A percentile compares a stretch with the other conserved stretches of the same genome.
Conservation (phyloP, 2,113 vertebrate genomes). For the Mustela nigripes region DNA sequence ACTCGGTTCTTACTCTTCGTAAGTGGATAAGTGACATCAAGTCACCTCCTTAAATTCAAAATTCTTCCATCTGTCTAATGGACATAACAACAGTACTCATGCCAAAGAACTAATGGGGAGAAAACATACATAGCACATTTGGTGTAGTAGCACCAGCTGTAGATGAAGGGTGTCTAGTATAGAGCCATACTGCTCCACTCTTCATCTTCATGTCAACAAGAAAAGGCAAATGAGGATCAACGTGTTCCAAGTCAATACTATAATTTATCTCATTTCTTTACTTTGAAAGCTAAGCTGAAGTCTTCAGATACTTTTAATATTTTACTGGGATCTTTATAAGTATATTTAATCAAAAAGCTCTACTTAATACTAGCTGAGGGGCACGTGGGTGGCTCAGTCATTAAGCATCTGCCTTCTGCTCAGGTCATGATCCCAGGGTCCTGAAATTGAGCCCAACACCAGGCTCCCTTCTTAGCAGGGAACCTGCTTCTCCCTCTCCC, state of each 20-base stretch:
- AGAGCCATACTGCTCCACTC: neutral
- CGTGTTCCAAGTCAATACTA: neutral
- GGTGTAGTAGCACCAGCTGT: neutral
- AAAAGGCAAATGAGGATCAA: neutral
- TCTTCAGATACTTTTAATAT: neutral
- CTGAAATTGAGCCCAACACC: too few species aligned
- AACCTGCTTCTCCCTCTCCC: too few species aligned
- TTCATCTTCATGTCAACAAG: neutral
- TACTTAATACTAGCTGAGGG: neutral
- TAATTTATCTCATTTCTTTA: neutral
- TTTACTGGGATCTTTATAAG: neutral
- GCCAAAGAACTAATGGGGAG: neutral
- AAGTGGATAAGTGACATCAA: neutral
- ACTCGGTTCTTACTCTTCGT: neutral
- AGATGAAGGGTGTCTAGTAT: neutral
- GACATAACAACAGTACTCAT: neutral
- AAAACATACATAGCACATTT: neutral
- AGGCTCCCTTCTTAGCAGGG: too few species aligned
- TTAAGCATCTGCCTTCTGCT: too few species aligned
- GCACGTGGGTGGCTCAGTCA: too few species aligned
- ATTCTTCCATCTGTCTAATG: neutral
- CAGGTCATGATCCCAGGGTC: too few species aligned
- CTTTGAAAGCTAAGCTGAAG: neutral
- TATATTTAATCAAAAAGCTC: neutral
- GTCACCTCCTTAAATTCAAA: neutral